phyloP scores from a whole-genome alignment of 2,113 vertebrate species.

The Oreotrochilus melanogaster region DNA sequence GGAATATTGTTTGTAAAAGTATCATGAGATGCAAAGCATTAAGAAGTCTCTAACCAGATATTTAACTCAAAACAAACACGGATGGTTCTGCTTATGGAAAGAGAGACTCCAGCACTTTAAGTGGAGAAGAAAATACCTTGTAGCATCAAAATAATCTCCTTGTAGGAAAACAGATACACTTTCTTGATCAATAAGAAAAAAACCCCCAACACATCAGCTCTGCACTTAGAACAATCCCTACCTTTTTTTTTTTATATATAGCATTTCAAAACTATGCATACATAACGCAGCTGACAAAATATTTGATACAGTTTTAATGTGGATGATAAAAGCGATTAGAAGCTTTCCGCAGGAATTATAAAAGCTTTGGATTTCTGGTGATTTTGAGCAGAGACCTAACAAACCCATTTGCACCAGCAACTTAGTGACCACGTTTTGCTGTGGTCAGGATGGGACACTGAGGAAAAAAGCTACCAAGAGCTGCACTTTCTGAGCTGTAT shows the following conservation, averaged over 20 bases:
- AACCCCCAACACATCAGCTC: neutral
- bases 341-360: slow-evolving; percentile 22
- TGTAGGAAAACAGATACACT: slow-evolving; percentile 15
- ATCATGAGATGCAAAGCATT: neutral
- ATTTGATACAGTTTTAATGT: neutral
- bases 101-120: neutral
- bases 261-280: slow-evolving; percentile 19
- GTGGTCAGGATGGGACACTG: neutral
- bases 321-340: neutral
- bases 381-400: neutral
- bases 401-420: neutral
- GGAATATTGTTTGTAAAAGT: neutral
- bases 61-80: neutral
- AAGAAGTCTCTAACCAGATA: neutral
- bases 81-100: neutral
- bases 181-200: slow-evolving; percentile 3
- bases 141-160: slow-evolving; percentile 6
- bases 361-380: slow-evolving; percentile 1
- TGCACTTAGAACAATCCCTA: neutral
- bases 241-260: neutral
- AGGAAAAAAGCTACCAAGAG: neutral
- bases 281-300: slow-evolving; percentile 32
- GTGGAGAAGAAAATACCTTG: neutral
- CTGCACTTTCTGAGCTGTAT: neutral
- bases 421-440: neutral